These are phyloP conservation scores for Encarsia formosa DNA, from an alignment of 2,888 invertebrate species.

Conservation along the genomic window DNA sequence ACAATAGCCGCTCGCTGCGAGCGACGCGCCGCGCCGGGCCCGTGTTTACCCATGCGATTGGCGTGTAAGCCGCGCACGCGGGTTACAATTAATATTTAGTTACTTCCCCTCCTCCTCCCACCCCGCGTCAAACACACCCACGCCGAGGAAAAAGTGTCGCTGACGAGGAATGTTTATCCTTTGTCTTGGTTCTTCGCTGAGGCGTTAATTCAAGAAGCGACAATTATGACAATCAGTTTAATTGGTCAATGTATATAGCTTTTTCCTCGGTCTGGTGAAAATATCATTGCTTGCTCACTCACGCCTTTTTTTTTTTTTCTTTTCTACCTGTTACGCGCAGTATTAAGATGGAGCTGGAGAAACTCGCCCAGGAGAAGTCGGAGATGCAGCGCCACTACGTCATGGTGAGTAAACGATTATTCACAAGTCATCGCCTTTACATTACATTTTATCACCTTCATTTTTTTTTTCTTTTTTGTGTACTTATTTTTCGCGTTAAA, in stretches of 20 bases:
- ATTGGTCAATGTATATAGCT: background rate
- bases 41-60: constrained; percentile 23
- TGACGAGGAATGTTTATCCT: too few relatives aligned
- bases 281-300: constrained; percentile 47
- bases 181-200: too few relatives aligned
- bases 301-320: constrained; percentile 45
- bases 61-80: constrained; percentile 18
- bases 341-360: constrained; percentile 81
- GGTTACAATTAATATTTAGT: constrained; percentile 25
- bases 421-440: background rate
- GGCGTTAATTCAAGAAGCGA: too few relatives aligned
- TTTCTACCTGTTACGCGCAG: constrained; percentile 55
- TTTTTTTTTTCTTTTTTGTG: too few relatives aligned
- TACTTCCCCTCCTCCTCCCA: constrained; percentile 6
- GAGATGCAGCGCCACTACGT: constrained; percentile 87
- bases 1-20: constrained; percentile 22
- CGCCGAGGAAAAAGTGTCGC: constrained; percentile 9
- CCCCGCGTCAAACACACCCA: constrained; percentile 10
- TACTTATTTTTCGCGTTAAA: too few relatives aligned
- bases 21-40: too few relatives aligned
- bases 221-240: background rate
- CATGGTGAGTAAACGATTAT: constrained; percentile 64
- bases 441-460: background rate
- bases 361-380: constrained; percentile 80
- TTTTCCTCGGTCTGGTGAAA: too few relatives aligned